Evolutionary conservation across 1,140 invertebrate species (phyloP).

Genomic region (Amyelois transitella): DNA sequence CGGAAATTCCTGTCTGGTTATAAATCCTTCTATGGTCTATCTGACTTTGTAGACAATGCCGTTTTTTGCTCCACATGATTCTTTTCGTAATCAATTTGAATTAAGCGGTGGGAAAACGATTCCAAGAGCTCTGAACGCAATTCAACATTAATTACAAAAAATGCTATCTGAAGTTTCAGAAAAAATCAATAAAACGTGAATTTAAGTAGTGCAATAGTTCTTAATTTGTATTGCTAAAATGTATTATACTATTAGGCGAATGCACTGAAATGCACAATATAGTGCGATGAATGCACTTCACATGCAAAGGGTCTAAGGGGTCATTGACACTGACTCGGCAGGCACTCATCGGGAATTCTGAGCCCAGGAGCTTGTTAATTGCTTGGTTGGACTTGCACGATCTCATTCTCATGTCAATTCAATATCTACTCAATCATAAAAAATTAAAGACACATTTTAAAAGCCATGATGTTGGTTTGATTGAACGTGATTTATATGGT

Average conservation of each 20-base stretch:
- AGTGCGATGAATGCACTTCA: background rate
- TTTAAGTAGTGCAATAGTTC: background rate
- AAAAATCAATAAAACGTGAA: background rate
- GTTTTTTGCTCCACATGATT: background rate
- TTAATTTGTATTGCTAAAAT: background rate
- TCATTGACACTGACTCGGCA: background rate
- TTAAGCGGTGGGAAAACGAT: background rate
- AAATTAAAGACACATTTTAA: too few relatives aligned
- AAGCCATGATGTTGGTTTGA: too few relatives aligned
- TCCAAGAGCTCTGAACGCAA: background rate
- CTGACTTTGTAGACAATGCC: background rate
- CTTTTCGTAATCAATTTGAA: background rate
- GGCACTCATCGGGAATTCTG: background rate
- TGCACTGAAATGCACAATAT: background rate
- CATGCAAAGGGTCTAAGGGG: background rate
- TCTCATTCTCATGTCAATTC: too few relatives aligned
- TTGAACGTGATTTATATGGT: too few relatives aligned
- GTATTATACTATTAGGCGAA: background rate
- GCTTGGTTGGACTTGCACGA: background rate
- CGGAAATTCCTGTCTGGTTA: constrained; percentile 10
- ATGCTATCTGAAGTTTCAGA: too few relatives aligned
- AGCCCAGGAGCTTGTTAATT: background rate
- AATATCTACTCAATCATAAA: too few relatives aligned
- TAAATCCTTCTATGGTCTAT: background rate
- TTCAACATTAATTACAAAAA: too few relatives aligned